Conservation (phyloP, 1,140 invertebrate species). For the Chrysopa pallens region DNA sequence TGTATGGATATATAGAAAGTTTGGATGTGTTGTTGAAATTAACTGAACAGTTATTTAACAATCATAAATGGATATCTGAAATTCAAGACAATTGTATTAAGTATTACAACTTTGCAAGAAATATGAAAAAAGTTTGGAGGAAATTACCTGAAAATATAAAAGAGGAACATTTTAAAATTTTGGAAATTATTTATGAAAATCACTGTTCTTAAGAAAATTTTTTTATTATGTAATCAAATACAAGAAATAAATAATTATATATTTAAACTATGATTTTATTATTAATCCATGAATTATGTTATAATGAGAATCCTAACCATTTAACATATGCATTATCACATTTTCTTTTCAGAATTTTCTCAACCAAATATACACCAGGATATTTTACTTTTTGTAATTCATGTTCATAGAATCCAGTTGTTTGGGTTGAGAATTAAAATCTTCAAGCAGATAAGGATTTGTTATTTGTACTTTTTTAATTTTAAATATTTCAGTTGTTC, state of each 20-base stretch:
- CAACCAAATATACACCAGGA: slow-evolving; percentile 16
- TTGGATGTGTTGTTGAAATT: too few relatives aligned
- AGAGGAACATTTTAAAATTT: too few relatives aligned
- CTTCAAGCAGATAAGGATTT: slow-evolving; percentile 12
- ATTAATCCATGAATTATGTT: slow-evolving; percentile 12
- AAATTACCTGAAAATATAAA: too few relatives aligned
- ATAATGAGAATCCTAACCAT: slow-evolving; percentile 13
- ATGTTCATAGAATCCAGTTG: slow-evolving; percentile 13
- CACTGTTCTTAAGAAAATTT: too few relatives aligned
- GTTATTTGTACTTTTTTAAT: slow-evolving; percentile 10
- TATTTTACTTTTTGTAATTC: slow-evolving; percentile 12
- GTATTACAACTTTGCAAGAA: too few relatives aligned
- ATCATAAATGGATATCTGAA: too few relatives aligned
- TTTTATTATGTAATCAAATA: too few relatives aligned
- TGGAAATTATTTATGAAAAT: too few relatives aligned
- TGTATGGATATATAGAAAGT: too few relatives aligned
- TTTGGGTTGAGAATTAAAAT: slow-evolving; percentile 7
- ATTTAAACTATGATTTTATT: slow-evolving; percentile 3
- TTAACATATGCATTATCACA: slow-evolving; percentile 15
- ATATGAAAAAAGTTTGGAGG: too few relatives aligned
- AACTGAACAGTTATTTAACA: too few relatives aligned
- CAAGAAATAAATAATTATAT: not conserved
- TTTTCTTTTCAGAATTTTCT: slow-evolving; percentile 14
- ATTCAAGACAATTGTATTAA: too few relatives aligned
- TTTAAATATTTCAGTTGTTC: slow-evolving; percentile 15